Percentiles rank a stretch among this genome's conserved stretches.
Conservation (phyloP, 2,888 invertebrate genomes). For the Pasiphila rectangulata region DNA sequence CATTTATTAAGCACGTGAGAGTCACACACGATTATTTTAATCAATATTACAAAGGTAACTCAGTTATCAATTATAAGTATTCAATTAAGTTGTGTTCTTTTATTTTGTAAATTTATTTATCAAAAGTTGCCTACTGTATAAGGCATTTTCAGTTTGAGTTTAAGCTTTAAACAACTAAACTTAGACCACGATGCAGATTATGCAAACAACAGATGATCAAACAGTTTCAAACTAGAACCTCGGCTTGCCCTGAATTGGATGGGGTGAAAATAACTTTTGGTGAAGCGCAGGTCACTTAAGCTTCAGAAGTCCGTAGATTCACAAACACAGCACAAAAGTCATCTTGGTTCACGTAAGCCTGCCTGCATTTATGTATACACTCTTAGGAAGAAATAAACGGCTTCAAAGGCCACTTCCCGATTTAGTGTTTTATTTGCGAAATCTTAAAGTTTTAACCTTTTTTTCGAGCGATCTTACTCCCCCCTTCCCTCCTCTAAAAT, state of each 20-base stretch:
- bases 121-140: no score
- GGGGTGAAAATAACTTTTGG: conserved; percentile 17
- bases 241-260: conserved; percentile 18
- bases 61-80: no score
- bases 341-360: not conserved
- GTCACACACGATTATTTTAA: no score
- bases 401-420: conserved; percentile 10
- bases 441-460: no score
- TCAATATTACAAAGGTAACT: no score
- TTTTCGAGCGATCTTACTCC: no score
- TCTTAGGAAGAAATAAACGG: not conserved
- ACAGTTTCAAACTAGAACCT: conserved; percentile 4
- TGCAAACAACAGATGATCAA: not conserved
- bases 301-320: conserved; percentile 8
- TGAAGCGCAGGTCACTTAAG: conserved; percentile 7
- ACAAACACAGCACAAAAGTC: not conserved
- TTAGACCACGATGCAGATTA: not conserved
- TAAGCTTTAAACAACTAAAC: not conserved
- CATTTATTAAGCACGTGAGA: no score
- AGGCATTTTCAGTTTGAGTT: no score
- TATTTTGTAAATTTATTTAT: no score
- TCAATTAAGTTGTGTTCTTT: no score
- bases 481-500: no score
- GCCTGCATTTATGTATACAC: not conserved
- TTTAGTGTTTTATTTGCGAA: no score